Evolutionary conservation across 2,113 vertebrate species (phyloP).

Genomic region (Scomber colias): DNA sequence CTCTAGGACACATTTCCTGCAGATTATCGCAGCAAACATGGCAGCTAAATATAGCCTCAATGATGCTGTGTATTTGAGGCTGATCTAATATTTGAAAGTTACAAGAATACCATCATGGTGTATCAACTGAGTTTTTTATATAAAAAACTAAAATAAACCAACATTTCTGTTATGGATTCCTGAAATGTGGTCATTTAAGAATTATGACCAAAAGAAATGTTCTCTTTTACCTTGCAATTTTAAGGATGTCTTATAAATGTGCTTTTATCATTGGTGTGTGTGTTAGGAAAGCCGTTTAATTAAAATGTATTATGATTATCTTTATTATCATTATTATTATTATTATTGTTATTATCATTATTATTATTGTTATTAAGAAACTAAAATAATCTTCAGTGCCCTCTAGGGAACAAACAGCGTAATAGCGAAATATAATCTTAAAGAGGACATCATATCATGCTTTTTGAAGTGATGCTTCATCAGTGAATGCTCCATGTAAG

Average conservation of each 20-base stretch:
- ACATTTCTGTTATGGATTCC: neutral
- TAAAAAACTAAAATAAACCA: neutral
- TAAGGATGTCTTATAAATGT: too few species aligned
- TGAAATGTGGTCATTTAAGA: neutral
- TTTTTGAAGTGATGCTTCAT: too few species aligned
- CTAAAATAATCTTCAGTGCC: conserved; percentile 5
- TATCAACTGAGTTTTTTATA: too few species aligned
- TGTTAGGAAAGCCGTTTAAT: too few species aligned
- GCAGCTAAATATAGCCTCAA: neutral
- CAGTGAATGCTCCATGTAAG: too few species aligned
- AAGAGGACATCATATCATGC: too few species aligned
- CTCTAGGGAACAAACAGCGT: conserved; percentile 17
- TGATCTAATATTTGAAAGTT: neutral
- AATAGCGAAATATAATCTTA: neutral
- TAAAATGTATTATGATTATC: too few species aligned
- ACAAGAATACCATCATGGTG: neutral
- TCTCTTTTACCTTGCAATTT: too few species aligned
- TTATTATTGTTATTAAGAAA: too few species aligned
- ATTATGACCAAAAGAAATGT: neutral
- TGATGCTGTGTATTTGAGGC: neutral
- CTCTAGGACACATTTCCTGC: neutral
- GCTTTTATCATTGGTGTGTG: too few species aligned
- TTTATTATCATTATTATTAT: too few species aligned
- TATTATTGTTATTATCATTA: too few species aligned
- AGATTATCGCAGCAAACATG: neutral